A percentile compares a stretch with the other conserved stretches of the same genome.
Conservation (phyloP, 2,888 invertebrate species). For the Oscheius onirici region DNA sequence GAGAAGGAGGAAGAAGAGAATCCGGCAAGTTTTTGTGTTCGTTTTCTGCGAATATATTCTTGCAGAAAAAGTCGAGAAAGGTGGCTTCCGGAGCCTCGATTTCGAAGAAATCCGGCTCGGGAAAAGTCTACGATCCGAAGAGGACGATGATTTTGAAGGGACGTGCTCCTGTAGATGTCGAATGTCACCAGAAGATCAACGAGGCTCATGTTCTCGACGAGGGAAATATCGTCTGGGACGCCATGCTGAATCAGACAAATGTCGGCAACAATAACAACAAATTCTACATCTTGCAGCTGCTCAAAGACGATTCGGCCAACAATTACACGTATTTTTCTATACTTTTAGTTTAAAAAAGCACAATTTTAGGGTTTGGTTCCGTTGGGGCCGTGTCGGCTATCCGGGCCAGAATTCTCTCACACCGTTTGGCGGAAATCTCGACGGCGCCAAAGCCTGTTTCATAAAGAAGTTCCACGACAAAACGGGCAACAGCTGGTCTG, state of each 20-base stretch:
- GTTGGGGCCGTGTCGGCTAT: conserved; percentile 76
- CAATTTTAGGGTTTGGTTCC: conserved; percentile 73
- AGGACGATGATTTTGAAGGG: conserved; percentile 47
- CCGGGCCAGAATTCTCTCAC: conserved; percentile 74
- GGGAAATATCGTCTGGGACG: conserved; percentile 73
- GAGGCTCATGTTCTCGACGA: conserved; percentile 72
- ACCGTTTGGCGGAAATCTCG: conserved; percentile 72
- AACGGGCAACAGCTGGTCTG: conserved; percentile 73
- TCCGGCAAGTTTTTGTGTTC: not conserved
- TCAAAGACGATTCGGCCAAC: conserved; percentile 72
- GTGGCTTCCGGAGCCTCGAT: not conserved
- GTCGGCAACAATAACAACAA: conserved; percentile 76
- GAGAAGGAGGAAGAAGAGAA: conserved; percentile 22
- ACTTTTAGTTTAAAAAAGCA: not conserved
- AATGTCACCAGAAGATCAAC: conserved; percentile 68
- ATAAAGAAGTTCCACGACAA: conserved; percentile 75
- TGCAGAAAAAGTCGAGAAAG: conserved; percentile 8
- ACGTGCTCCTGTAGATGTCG: conserved; percentile 73
- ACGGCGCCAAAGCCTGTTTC: conserved; percentile 74
- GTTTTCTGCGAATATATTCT: not conserved
- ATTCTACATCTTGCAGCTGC: conserved; percentile 75
- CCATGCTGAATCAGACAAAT: conserved; percentile 76
- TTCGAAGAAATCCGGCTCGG: not conserved
- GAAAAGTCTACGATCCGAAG: not conserved
- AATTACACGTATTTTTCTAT: conserved; percentile 67